Evolutionary conservation across 2,888 invertebrate genomes (phyloP).

Genomic region (Conus canariensis): DNA sequence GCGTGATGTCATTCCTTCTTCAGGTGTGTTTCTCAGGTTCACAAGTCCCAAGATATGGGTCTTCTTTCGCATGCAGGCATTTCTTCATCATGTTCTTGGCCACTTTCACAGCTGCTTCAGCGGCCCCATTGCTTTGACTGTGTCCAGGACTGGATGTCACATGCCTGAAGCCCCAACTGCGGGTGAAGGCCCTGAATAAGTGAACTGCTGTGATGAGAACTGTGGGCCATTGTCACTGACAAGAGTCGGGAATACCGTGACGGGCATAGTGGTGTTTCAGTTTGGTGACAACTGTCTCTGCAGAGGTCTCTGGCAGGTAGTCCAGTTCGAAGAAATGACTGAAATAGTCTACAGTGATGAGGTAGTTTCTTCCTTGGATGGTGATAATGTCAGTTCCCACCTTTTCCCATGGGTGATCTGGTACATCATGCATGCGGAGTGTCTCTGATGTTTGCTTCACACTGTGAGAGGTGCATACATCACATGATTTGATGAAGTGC

Average conservation of each 20-base stretch:
- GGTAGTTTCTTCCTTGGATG: constrained; percentile 46
- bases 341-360: constrained; percentile 55
- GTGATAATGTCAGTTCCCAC: constrained; percentile 57
- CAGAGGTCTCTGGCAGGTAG: constrained; percentile 44
- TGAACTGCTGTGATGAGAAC: constrained; percentile 5
- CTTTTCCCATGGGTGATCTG: constrained; percentile 55
- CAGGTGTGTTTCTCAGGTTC: constrained; percentile 39
- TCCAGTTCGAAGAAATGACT: constrained; percentile 55
- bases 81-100: constrained; percentile 41
- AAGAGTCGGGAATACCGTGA: constrained; percentile 48
- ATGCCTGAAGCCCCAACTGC: constrained; percentile 27
- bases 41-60: constrained; percentile 45
- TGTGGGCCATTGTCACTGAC: constrained; percentile 43
- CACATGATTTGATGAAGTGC: constrained; percentile 50
- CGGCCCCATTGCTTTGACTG: constrained; percentile 35
- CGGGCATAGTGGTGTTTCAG: constrained; percentile 50
- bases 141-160: constrained; percentile 20
- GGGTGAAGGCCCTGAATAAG: constrained; percentile 38
- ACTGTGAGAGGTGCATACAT: constrained; percentile 44
- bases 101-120: constrained; percentile 36
- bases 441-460: constrained; percentile 46
- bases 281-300: constrained; percentile 52
- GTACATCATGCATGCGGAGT: constrained; percentile 47
- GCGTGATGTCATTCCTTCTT: constrained; percentile 24
- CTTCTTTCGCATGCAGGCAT: constrained; percentile 32